Conservation (phyloP, 2,113 vertebrate species). For the Camelus bactrianus region DNA sequence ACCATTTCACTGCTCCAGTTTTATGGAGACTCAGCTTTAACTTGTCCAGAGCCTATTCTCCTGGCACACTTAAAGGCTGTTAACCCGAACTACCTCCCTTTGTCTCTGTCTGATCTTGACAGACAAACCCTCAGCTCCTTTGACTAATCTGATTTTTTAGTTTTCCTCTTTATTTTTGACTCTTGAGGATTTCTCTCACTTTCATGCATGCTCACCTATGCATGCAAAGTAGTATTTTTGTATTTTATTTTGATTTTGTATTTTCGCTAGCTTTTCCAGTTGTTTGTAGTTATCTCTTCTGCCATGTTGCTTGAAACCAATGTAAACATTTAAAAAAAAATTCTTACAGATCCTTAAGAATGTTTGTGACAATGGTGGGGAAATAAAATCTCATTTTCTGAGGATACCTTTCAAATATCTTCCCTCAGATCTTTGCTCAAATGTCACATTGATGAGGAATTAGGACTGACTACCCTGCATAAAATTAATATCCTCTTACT, state of each 20-base stretch:
- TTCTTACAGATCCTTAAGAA: background rate
- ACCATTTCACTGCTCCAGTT: background rate
- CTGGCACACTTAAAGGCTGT: background rate
- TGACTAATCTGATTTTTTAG: background rate
- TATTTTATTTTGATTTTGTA: background rate
- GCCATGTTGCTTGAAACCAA: background rate
- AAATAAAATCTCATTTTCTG: background rate
- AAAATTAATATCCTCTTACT: background rate
- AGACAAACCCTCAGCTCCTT: background rate
- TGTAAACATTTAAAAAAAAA: background rate
- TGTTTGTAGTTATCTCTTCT: background rate
- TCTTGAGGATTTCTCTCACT: background rate
- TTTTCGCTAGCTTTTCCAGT: background rate
- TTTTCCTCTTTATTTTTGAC: background rate
- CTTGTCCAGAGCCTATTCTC: background rate
- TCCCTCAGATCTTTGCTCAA: constrained; percentile 13
- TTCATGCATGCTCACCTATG: background rate
- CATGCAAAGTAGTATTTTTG: background rate
- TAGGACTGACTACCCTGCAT: background rate
- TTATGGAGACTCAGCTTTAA: background rate
- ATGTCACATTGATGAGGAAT: background rate
- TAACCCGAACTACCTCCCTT: background rate
- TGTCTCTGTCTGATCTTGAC: background rate
- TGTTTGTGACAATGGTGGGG: background rate
- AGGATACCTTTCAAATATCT: background rate